Conservation (phyloP, 2,888 invertebrate species). For the Spilarctia lutea region DNA sequence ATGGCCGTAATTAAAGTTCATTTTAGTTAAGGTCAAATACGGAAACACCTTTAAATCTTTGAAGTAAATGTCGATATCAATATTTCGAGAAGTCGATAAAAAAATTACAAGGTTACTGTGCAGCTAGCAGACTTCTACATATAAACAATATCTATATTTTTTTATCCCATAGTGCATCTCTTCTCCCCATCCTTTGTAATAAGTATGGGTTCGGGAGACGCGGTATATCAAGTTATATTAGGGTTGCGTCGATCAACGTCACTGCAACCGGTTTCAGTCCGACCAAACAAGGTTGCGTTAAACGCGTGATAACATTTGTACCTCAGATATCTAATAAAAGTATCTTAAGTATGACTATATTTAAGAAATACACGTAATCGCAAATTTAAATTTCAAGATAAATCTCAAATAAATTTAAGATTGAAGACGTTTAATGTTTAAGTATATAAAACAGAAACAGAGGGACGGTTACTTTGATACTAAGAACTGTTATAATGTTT, state of each 20-base stretch:
- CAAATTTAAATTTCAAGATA: no score
- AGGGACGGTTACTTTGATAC: no score
- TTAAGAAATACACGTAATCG: not conserved
- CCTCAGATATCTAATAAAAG: constrained; percentile 35
- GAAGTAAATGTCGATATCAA: not conserved
- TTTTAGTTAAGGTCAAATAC: constrained; percentile 33
- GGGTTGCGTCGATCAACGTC: constrained; percentile 61
- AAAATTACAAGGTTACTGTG: constrained; percentile 12
- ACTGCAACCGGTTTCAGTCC: constrained; percentile 77
- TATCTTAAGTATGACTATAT: not conserved
- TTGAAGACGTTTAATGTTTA: not conserved
- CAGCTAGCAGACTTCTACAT: constrained; percentile 30
- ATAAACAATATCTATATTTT: constrained; percentile 43
- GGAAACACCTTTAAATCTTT: constrained; percentile 18
- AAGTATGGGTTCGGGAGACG: constrained; percentile 29
- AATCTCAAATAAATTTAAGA: no score
- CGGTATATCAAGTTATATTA: constrained; percentile 52
- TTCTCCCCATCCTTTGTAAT: constrained; percentile 18
- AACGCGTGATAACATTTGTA: constrained; percentile 68
- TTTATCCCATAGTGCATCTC: constrained; percentile 38
- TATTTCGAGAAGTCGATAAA: constrained; percentile 1
- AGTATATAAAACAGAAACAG: no score
- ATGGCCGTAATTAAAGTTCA: constrained; percentile 35
- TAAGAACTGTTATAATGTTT: no score
- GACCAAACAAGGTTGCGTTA: constrained; percentile 69